Evolutionary conservation across 2,888 invertebrate species (phyloP).

Genomic region (Crepidodera aurea): DNA sequence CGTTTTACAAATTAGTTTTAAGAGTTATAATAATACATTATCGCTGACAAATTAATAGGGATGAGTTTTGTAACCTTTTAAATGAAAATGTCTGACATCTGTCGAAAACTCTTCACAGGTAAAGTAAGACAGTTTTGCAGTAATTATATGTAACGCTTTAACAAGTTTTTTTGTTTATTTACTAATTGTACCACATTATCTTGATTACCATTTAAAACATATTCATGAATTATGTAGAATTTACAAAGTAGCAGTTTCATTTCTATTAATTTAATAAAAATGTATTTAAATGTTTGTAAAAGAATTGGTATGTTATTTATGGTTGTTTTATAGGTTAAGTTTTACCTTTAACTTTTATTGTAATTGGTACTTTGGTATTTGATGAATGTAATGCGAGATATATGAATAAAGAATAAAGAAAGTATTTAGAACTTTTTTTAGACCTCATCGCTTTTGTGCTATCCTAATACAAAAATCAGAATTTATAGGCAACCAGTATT

Average conservation of each 20-base stretch:
- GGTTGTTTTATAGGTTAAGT: conserved; percentile 10
- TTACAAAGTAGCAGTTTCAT: not conserved
- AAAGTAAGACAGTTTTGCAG: too few relatives aligned
- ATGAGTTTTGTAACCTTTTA: not conserved
- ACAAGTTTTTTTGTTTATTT: too few relatives aligned
- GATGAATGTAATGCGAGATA: conserved; percentile 22
- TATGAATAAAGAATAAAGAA: conserved; percentile 2
- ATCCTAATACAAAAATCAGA: too few relatives aligned
- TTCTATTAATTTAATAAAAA: not conserved
- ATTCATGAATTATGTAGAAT: too few relatives aligned
- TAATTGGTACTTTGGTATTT: conserved; percentile 19
- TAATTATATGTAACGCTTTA: too few relatives aligned
- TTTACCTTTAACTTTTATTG: not conserved
- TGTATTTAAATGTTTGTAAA: conserved; percentile 2
- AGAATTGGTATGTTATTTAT: conserved; percentile 4
- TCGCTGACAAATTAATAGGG: too few relatives aligned
- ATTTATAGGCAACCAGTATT: too few relatives aligned
- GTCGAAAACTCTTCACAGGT: not conserved
- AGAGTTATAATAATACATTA: too few relatives aligned
- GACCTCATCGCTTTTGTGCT: too few relatives aligned
- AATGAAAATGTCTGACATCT: not conserved
- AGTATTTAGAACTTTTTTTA: too few relatives aligned
- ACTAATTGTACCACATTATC: too few relatives aligned
- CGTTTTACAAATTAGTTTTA: not conserved
- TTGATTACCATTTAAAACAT: too few relatives aligned